Conservation (phyloP, 35 echinoderm and acorn worm species). For the Chiridota heheva region DNA sequence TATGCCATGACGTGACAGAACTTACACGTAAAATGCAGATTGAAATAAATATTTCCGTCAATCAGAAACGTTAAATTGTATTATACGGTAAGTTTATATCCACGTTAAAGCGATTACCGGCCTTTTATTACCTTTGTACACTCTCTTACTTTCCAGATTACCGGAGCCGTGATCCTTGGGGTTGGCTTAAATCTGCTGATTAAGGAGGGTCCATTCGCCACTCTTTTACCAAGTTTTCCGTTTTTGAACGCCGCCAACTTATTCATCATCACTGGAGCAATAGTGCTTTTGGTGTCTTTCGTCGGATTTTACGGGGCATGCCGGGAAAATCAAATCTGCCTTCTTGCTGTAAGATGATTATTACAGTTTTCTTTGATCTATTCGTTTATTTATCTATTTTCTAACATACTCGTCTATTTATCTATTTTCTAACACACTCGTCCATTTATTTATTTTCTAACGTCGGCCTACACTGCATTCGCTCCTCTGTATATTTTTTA, state of each 20-base stretch:
- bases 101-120: too few relatives aligned
- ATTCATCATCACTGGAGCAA: slow-evolving; percentile 63
- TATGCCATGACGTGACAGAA: too few relatives aligned
- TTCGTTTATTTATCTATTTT: background rate
- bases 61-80: too few relatives aligned
- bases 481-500: background rate
- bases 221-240: slow-evolving; percentile 62
- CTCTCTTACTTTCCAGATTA: slow-evolving; percentile 51
- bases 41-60: too few relatives aligned
- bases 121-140: background rate
- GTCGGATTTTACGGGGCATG: slow-evolving; percentile 78
- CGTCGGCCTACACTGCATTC: background rate
- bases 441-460: too few relatives aligned
- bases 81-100: too few relatives aligned
- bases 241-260: slow-evolving; percentile 77
- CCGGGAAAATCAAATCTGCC: slow-evolving; percentile 72
- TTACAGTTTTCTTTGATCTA: background rate
- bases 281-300: slow-evolving; percentile 70
- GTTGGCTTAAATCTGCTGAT: slow-evolving; percentile 64
- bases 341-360: slow-evolving; percentile 45
- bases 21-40: too few relatives aligned
- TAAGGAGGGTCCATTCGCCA: slow-evolving; percentile 54
- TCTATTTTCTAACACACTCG: too few relatives aligned
- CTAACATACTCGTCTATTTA: too few relatives aligned
- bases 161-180: slow-evolving; percentile 53